These are phyloP conservation scores for Rhingia campestris DNA, from an alignment of 2,888 invertebrate genomes.

Conservation along the genomic window DNA sequence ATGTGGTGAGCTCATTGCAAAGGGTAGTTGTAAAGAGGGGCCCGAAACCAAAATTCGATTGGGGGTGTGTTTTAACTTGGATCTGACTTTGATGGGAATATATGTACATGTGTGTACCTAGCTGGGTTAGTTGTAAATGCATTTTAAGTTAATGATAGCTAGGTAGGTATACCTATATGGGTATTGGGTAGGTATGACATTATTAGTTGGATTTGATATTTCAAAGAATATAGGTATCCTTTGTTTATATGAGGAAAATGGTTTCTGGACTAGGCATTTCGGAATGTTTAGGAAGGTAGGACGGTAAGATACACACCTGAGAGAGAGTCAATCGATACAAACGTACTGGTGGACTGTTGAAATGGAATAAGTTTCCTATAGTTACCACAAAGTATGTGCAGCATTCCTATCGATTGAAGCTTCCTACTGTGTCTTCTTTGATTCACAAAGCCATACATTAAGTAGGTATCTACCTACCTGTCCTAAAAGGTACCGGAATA, in stretches of 20 bases:
- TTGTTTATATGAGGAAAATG: not conserved
- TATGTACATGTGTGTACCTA: not conserved
- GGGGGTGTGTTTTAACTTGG: slow-evolving; percentile 68
- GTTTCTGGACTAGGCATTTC: not conserved
- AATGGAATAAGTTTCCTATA: too few species aligned
- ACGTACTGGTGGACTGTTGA: too few species aligned
- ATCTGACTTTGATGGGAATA: not conserved
- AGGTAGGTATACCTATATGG: not conserved
- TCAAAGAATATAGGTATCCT: not conserved
- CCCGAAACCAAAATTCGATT: slow-evolving; percentile 51
- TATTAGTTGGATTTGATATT: not conserved
- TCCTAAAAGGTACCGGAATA: too few species aligned
- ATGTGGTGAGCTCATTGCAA: not conserved
- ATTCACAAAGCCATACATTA: too few species aligned
- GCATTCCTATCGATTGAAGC: too few species aligned
- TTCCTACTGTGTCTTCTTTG: too few species aligned
- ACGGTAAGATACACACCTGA: too few species aligned
- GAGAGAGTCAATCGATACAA: too few species aligned
- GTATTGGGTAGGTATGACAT: not conserved
- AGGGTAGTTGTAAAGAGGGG: slow-evolving; percentile 29
- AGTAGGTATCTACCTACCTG: too few species aligned
- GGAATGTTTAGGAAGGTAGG: too few species aligned
- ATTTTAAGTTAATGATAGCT: slow-evolving; percentile 3
- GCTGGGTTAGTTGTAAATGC: not conserved
- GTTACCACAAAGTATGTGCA: too few species aligned